Conservation (phyloP, 92 coral and sea anemone species). For the Parazoanthus atlanticus region DNA sequence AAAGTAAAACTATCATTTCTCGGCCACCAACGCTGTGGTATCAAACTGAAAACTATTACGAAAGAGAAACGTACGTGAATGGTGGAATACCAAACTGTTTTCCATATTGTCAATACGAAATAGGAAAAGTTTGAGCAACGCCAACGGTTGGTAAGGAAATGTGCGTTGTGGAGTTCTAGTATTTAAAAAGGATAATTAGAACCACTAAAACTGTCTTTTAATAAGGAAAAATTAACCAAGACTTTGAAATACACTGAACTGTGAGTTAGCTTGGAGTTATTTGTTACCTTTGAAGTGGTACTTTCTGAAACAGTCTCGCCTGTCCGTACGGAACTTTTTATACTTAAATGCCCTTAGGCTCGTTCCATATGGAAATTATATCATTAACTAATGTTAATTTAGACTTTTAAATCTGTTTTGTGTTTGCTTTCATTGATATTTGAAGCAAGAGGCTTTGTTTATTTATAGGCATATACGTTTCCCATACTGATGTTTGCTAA, state of each 20-base stretch:
- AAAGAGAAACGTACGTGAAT: not conserved
- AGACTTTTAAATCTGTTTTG: slow-evolving; percentile 16
- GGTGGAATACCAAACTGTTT: slow-evolving; percentile 15
- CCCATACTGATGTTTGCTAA: not conserved
- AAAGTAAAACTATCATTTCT: not conserved
- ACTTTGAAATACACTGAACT: not conserved
- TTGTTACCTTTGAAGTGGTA: not conserved
- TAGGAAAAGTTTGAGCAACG: not conserved
- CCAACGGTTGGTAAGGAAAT: not conserved
- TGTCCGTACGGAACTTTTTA: not conserved
- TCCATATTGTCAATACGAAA: not conserved
- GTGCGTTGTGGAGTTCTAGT: not conserved
- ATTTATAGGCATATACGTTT: not conserved
- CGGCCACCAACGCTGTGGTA: not conserved
- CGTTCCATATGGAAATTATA: slow-evolving; percentile 3
- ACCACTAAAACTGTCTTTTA: not conserved
- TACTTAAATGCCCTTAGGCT: not conserved
- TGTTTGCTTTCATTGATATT: slow-evolving; percentile 13
- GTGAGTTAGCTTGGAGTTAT: not conserved
- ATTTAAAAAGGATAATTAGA: too few relatives aligned
- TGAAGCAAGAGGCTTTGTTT: slow-evolving; percentile 5
- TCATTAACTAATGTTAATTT: not conserved
- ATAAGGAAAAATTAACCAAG: not conserved
- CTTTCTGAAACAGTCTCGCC: not conserved
- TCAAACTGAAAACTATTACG: not conserved